Base-by-base conservation (phyloP, 2,113 vertebrate genomes). In the Vireo altiloquus region DNA sequence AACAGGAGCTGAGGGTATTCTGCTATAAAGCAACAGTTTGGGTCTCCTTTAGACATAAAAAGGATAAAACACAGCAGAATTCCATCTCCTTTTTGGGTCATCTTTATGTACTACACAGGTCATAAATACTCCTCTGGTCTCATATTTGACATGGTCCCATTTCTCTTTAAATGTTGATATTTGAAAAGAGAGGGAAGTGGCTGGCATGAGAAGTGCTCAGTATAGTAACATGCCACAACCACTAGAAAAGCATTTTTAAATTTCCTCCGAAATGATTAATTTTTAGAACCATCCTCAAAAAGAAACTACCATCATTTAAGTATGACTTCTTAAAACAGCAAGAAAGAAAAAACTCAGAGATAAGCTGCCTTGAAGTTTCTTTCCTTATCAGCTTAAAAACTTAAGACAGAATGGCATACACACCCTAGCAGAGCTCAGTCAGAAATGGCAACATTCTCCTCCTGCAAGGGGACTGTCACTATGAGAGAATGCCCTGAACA, bases 151-250 rank as follows among this genome's bases (percentile, higher is more conserved):
- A 31, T 2, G 49, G 47, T 27, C 25, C 44, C 50, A 49, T 33
- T 92, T 65, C 63, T 40, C 61, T 94, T 77, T 64, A 28, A 37
- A 10, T 77, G 42, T 2, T 91, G 57, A 49, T 19, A 15, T 60
- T 56, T 57, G 57, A 72, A 33, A 75, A 69, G 63, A 83, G 42
- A 91, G 40, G 57, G n/a, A 85, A 92, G 24, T 22, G 49, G 44
- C 39, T 75, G 57, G 10, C 27, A 37, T 2, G 40, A 63, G 15
- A 39, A 80, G 11, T 11, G 39, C 10, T 49, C 31, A 50, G 39
- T 7, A 35, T 50, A 52, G 8, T 4, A 23, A 88, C 0, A 1
- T 13, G 31, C n/a, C 65, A 72, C 56, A 82, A 12, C 3, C 12
- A 46, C 24, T 23, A 52, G 39, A 50, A 93, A 87, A 84, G 28